Evolutionary conservation across 2,113 vertebrate species (phyloP).

Genomic region (Grammomys surdaster): DNA sequence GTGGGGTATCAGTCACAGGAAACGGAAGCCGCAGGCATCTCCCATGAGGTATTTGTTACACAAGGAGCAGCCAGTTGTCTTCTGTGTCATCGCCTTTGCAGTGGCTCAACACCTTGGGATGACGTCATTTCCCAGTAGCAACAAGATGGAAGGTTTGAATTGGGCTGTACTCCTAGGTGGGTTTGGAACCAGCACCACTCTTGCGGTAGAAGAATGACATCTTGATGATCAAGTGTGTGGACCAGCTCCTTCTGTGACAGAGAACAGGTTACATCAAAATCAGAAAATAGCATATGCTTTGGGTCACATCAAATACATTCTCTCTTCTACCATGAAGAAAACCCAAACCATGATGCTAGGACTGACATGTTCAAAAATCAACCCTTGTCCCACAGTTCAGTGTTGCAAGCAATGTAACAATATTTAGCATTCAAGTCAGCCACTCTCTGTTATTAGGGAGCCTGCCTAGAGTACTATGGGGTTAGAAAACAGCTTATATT

Average conservation of each 20-base stretch:
- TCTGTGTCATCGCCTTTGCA: constrained; percentile 94
- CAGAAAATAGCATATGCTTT: not conserved
- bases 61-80: constrained; percentile 93
- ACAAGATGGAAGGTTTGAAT: constrained; percentile 92
- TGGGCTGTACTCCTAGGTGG: constrained; percentile 92
- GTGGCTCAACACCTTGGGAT: constrained; percentile 94
- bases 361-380: not conserved
- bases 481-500: too few relatives aligned
- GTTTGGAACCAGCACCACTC: constrained; percentile 92
- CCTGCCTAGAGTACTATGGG: not conserved
- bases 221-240: constrained; percentile 86
- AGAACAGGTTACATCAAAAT: constrained; percentile 52
- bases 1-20: constrained; percentile 44
- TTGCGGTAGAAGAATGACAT: constrained; percentile 89
- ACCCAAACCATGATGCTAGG: not conserved
- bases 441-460: not conserved
- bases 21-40: constrained; percentile 79
- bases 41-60: constrained; percentile 98
- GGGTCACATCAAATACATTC: not conserved
- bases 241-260: constrained; percentile 45
- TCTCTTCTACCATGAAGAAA: constrained; percentile 16
- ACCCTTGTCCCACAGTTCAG: too few relatives aligned
- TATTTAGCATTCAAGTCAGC: not conserved
- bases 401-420: not conserved
- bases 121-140: constrained; percentile 96